Percentiles rank a stretch among this genome's conserved stretches.
phyloP scores from a whole-genome alignment of 2,888 invertebrate species.

The Philaethria dido region DNA sequence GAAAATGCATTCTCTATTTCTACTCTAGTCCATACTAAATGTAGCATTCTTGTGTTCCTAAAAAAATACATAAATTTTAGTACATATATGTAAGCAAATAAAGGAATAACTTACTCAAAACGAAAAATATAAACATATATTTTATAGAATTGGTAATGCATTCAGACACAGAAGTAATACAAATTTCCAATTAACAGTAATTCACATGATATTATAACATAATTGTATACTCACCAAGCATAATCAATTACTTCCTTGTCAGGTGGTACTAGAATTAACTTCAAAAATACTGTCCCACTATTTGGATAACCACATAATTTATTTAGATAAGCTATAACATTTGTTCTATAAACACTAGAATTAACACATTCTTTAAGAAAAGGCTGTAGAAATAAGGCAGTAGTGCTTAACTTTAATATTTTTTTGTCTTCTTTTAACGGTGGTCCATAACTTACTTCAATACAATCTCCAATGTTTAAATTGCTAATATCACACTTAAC shows the following conservation, averaged over 20 bases:
- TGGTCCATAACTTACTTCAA: constrained; percentile 49
- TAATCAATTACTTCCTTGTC: constrained; percentile 87
- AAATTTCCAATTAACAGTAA: background rate
- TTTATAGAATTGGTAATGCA: background rate
- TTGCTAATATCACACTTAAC: constrained; percentile 52
- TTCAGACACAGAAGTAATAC: background rate
- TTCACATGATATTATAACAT: background rate
- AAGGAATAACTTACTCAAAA: background rate
- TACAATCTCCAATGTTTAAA: constrained; percentile 48
- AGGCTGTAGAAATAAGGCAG: constrained; percentile 65
- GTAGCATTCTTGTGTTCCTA: constrained; percentile 75
- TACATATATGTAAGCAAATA: constrained; percentile 8
- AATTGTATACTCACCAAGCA: constrained; percentile 82
- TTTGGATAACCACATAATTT: constrained; percentile 54
- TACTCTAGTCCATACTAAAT: constrained; percentile 83
- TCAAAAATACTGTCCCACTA: constrained; percentile 60
- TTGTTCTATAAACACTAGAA: constrained; percentile 63
- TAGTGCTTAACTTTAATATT: constrained; percentile 53
- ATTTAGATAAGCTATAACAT: constrained; percentile 61
- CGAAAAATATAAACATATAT: constrained; percentile 3
- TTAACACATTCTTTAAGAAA: constrained; percentile 66
- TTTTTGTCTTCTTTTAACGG: constrained; percentile 48
- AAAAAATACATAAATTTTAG: constrained; percentile 45
- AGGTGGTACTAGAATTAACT: constrained; percentile 83
- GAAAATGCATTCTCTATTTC: constrained; percentile 94